A percentile compares a stretch with the other conserved stretches of the same genome.
These are phyloP conservation scores for silkworm (Bombyx mori) DNA, from an alignment of 1,140 invertebrate species.

Conservation along the genomic window DNA sequence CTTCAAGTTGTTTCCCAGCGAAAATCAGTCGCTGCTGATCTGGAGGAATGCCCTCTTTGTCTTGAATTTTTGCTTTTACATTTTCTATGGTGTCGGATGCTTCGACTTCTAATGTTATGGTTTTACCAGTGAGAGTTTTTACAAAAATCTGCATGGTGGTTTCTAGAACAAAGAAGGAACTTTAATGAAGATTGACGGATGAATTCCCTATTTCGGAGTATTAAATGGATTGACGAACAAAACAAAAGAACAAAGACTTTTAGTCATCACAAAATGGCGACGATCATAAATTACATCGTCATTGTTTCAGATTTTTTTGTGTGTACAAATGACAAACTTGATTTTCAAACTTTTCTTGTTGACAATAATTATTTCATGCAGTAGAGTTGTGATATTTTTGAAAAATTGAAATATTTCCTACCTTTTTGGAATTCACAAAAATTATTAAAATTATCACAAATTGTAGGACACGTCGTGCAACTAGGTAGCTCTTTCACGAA, in stretches of 20 bases:
- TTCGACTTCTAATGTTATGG: conserved; percentile 9
- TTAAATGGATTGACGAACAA: conserved; percentile 6
- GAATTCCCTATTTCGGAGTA: conserved; percentile 9
- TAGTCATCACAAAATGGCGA: conserved; percentile 51
- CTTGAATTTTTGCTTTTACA: conserved; percentile 8
- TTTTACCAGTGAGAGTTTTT: conserved; percentile 69
- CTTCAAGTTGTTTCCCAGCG: conserved; percentile 2
- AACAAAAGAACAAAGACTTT: conserved; percentile 39
- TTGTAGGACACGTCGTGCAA: too few species aligned
- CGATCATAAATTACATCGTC: not conserved
- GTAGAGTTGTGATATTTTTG: too few species aligned
- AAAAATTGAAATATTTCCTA: too few species aligned
- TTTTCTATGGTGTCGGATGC: conserved; percentile 12
- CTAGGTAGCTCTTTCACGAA: too few species aligned
- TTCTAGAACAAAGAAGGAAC: not conserved
- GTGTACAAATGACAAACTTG: too few species aligned
- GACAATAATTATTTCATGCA: too few species aligned
- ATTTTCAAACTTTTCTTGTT: too few species aligned
- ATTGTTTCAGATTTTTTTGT: too few species aligned
- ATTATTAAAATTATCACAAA: too few species aligned
- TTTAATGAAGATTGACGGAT: conserved; percentile 20
- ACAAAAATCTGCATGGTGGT: conserved; percentile 52
- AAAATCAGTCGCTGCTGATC: conserved; percentile 1
- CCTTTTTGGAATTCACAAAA: too few species aligned
- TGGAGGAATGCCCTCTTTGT: conserved; percentile 1